Evolutionary conservation across 2,113 vertebrate genomes (phyloP).

Genomic region (Cacatua alba): DNA sequence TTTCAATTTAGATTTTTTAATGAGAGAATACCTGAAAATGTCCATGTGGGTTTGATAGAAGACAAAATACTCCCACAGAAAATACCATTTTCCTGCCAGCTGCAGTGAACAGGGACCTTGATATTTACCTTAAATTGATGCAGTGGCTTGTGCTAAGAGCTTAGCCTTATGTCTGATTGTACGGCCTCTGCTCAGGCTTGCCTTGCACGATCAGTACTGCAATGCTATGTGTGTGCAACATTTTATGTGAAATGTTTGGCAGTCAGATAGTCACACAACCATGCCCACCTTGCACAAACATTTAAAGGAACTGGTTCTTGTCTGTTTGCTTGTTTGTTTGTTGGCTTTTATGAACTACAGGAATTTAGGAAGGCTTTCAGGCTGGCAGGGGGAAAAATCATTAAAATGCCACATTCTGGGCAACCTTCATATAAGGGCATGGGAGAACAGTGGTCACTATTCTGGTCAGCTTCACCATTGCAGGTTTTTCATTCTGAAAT

Average conservation of each 20-base stretch:
- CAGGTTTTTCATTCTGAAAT: not conserved
- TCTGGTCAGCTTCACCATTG: not conserved
- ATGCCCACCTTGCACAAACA: not conserved
- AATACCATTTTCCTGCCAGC: not conserved
- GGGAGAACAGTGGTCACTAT: not conserved
- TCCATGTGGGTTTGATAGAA: not conserved
- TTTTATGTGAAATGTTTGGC: not conserved
- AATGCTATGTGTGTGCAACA: not conserved
- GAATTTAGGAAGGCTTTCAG: not conserved
- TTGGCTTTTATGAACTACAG: not conserved
- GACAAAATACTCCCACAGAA: not conserved
- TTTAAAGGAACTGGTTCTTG: not conserved
- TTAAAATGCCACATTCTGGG: not conserved
- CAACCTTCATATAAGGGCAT: not conserved
- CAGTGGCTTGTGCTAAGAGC: not conserved
- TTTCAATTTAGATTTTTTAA: not conserved
- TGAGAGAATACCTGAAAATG: fast-evolving
- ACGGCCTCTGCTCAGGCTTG: not conserved
- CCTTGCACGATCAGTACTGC: not conserved
- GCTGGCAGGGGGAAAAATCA: not conserved
- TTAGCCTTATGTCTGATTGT: not conserved
- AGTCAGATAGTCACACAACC: not conserved
- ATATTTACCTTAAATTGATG: constrained; percentile 1
- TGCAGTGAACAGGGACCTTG: not conserved
- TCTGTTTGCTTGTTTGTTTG: not conserved